phyloP scores from a whole-genome alignment of 2,888 invertebrate species.

The Zygothrica quintamaculata region DNA sequence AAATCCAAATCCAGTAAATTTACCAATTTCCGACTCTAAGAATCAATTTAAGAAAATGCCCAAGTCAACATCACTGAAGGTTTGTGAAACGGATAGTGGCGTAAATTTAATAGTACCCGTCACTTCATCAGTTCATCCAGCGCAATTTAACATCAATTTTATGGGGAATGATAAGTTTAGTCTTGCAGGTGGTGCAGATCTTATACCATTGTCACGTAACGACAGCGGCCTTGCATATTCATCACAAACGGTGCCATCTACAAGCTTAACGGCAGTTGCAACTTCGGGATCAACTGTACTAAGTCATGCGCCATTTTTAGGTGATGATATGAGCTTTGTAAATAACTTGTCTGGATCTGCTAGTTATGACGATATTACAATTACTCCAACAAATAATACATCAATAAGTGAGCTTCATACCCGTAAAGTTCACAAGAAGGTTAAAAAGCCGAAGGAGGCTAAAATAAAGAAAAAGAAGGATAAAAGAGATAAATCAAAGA shows the following conservation, averaged over 20 bases:
- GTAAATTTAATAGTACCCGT: slow-evolving; percentile 4
- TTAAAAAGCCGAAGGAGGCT: slow-evolving; percentile 88
- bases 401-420: slow-evolving; percentile 46
- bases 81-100: slow-evolving; percentile 24
- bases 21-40: slow-evolving; percentile 12
- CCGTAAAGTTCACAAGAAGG: slow-evolving; percentile 88
- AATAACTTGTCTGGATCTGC: slow-evolving; percentile 13
- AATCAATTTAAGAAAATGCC: slow-evolving; percentile 40
- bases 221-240: slow-evolving; percentile 73
- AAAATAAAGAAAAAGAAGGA: slow-evolving; percentile 89
- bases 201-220: slow-evolving; percentile 73
- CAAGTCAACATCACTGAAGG: slow-evolving; percentile 29
- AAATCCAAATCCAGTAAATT: background rate
- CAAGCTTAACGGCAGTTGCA: slow-evolving; percentile 65
- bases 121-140: background rate
- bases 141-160: slow-evolving; percentile 58
- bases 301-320: background rate
- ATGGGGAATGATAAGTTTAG: slow-evolving; percentile 68
- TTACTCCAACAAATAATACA: slow-evolving; percentile 48
- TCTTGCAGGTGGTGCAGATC: slow-evolving; percentile 81
- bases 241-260: slow-evolving; percentile 65
- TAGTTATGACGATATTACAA: slow-evolving; percentile 64
- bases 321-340: slow-evolving; percentile 26
- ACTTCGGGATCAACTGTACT: slow-evolving; percentile 30
- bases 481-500: slow-evolving; percentile 88